Conservation (phyloP, 2,888 invertebrate genomes). For the Drosophila neoperkinsi region DNA sequence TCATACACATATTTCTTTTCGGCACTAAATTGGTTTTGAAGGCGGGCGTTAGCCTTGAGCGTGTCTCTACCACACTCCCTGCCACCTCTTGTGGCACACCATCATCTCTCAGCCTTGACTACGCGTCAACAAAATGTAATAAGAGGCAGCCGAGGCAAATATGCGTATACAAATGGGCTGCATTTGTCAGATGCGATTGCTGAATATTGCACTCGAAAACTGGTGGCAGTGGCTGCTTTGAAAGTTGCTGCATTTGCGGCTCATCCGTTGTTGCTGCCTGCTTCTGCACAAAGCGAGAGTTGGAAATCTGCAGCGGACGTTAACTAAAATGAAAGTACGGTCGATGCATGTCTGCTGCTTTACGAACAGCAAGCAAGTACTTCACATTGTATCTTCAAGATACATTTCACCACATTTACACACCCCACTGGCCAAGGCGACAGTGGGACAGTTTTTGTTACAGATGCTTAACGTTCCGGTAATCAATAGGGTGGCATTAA, state of each 20-base stretch:
- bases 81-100: neutral
- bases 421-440: slow-evolving; percentile 38
- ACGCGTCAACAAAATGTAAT: slow-evolving; percentile 10
- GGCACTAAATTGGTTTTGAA: slow-evolving; percentile 20
- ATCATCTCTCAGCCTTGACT: slow-evolving; percentile 4
- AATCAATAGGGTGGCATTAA: slow-evolving; percentile 64
- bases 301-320: slow-evolving; percentile 52
- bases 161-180: slow-evolving; percentile 41
- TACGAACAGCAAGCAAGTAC: slow-evolving; percentile 1
- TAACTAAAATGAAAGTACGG: slow-evolving; percentile 65
- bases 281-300: slow-evolving; percentile 52
- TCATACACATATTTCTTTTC: slow-evolving; percentile 3
- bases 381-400: slow-evolving; percentile 36
- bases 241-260: slow-evolving; percentile 51
- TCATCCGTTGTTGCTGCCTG: slow-evolving; percentile 24
- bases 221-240: slow-evolving; percentile 35
- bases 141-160: slow-evolving; percentile 8
- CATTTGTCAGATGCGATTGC: slow-evolving; percentile 43
- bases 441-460: slow-evolving; percentile 41
- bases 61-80: neutral
- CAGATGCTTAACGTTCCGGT: slow-evolving; percentile 29
- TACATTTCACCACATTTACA: slow-evolving; percentile 70
- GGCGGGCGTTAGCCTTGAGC: slow-evolving; percentile 19
- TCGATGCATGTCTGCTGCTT: slow-evolving; percentile 19
- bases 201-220: slow-evolving; percentile 23